phyloP scores from a whole-genome alignment of 92 coral and sea anemone genomes.

The Paramuricea clavata region DNA sequence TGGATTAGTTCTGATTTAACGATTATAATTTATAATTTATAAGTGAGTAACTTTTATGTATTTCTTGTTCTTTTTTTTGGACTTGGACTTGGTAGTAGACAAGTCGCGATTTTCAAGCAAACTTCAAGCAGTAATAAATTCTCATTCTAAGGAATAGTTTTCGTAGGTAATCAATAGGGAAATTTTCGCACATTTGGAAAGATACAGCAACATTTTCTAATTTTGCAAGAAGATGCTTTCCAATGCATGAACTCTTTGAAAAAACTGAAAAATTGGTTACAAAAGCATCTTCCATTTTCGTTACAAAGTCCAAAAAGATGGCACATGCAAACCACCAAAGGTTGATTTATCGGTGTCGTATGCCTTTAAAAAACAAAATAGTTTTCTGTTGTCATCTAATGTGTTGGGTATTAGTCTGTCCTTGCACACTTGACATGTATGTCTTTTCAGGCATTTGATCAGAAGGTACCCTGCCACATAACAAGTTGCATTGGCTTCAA shows the following conservation, averaged over 20 bases:
- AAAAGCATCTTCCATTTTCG: neutral
- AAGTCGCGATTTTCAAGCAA: no score
- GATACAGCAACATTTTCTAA: neutral
- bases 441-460: neutral
- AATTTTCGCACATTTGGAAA: neutral
- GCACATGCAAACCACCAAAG: neutral
- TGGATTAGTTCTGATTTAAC: neutral
- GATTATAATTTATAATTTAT: no score
- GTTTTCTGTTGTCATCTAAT: no score
- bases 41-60: neutral
- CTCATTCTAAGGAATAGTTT: neutral
- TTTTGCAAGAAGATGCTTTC: neutral
- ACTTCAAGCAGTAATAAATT: neutral
- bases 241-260: neutral
- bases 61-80: neutral
- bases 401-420: neutral
- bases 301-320: neutral
- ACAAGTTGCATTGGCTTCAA: neutral
- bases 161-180: neutral
- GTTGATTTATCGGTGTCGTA: neutral
- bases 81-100: no score
- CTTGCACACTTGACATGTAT: neutral
- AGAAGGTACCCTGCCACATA: constrained; percentile 1
- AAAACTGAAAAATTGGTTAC: neutral
- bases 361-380: no score